Base-by-base conservation (phyloP, 2,888 invertebrate genomes). In the Plusia festucae region DNA sequence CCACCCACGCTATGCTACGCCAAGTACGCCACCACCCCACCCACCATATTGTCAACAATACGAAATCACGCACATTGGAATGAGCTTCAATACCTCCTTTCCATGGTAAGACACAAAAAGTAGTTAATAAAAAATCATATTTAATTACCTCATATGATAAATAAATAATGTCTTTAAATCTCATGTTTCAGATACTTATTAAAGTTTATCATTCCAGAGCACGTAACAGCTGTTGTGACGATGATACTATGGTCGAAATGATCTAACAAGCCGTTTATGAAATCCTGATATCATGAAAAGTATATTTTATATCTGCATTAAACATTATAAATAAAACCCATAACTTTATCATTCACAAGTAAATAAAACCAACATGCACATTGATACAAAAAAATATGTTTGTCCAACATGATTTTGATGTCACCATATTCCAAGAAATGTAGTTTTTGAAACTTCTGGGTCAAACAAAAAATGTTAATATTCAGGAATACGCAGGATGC, bases 11-110 rank as follows among this genome's bases (percentile, higher is more conserved):
- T 78, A 81, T 78, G 81, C 82, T 86, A 85, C 87, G 83, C 87
- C 93, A 93, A 20, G 18, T 20, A 49, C 46, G 46, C 95, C 83
- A 78, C 83, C 88, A 87, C 88, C 88, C 83, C 88, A 87, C 88
- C 88, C 89, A 95, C 95, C 95, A 95, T 95, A 95, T 95, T 95
- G 95, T 94, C 95, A 94, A 93, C 88, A 85, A 83, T 83, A 90
- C 90, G 87, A 88, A 73, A 49, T 49, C 79, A 80, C 77, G 79
- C 72, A 68, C 81, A 85, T 83, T 78, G 79, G 83, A 82, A 53
- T n/a, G 56, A 40, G 5, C 7, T 22, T 8, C 8, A 20, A 13
- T 51, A 22, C 8, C 6, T 22, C 16, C 22, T 51, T 18, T 1
- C 6, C 7, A n/a, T 44, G 7, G 7, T 8, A n/a, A n/a, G n/a